Conservation (phyloP, 92 coral and sea anemone species). For the Epizoanthus illoricatus region DNA sequence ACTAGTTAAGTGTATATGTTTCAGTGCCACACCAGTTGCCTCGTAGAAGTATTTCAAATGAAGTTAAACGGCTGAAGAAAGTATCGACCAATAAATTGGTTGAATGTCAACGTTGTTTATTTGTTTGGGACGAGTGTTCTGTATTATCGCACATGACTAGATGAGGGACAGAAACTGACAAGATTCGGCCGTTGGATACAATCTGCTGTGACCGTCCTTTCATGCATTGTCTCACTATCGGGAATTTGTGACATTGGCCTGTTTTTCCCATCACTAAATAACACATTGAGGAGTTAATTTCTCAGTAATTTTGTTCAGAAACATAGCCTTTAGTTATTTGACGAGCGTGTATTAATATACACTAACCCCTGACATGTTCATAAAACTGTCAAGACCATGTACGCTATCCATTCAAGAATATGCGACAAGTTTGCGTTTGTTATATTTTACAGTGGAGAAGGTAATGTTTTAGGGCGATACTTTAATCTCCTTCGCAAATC, state of each 20-base stretch:
- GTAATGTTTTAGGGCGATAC: background rate
- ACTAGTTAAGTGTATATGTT: slow-evolving; percentile 33
- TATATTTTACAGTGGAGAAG: background rate
- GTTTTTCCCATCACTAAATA: no score
- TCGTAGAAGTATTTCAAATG: background rate
- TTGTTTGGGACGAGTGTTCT: background rate
- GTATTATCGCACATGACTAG: no score
- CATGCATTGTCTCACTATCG: no score
- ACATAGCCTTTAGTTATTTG: background rate
- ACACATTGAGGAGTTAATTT: no score
- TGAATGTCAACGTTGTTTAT: background rate
- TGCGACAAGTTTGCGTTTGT: background rate
- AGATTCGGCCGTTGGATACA: no score
- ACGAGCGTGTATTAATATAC: no score
- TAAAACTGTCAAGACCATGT: slow-evolving; percentile 1
- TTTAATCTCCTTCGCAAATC: slow-evolving; percentile 5
- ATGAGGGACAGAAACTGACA: no score
- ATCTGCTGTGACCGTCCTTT: no score
- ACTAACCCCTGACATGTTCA: background rate
- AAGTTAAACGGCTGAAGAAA: background rate
- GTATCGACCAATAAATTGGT: background rate
- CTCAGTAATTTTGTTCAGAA: background rate
- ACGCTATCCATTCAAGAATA: slow-evolving; percentile 4
- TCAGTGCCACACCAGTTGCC: no score
- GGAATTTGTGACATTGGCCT: no score